Conservation (phyloP, 2,113 vertebrate species). For the Albula goreensis region DNA sequence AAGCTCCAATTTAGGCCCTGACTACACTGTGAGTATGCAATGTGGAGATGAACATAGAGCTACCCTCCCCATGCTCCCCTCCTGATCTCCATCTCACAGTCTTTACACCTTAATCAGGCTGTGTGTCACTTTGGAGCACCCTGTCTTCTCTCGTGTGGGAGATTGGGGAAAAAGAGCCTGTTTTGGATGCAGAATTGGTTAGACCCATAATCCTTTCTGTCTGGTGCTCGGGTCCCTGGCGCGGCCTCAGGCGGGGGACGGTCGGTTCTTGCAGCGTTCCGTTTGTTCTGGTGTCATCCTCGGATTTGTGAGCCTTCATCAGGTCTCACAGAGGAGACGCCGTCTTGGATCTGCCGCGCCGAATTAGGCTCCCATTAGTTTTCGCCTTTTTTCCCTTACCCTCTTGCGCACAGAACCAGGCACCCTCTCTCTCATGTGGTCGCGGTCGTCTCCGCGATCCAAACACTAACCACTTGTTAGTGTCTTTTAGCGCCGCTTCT, state of each 20-base stretch:
- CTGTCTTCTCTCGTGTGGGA: constrained; percentile 26
- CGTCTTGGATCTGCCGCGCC: constrained; percentile 26
- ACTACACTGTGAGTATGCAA: not conserved
- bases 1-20: constrained; percentile 2
- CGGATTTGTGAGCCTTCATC: constrained; percentile 34
- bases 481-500: constrained; percentile 40
- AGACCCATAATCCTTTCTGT: constrained; percentile 29
- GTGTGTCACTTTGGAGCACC: not conserved
- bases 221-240: constrained; percentile 23
- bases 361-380: constrained; percentile 9
- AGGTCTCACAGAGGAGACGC: constrained; percentile 16
- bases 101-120: not conserved
- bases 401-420: constrained; percentile 21
- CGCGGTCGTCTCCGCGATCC: constrained; percentile 37
- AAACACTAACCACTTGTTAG: constrained; percentile 47
- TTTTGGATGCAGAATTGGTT: constrained; percentile 38
- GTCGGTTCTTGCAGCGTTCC: not conserved
- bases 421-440: constrained; percentile 40
- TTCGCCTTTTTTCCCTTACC: constrained; percentile 16
- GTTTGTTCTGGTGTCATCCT: constrained; percentile 27
- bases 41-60: not conserved
- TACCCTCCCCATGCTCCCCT: not conserved
- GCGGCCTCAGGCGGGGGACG: not conserved
- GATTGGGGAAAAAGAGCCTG: constrained; percentile 24
- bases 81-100: not conserved